Evolutionary conservation across 2,888 invertebrate genomes (phyloP).

Genomic region (Eugnorisma glareosa): DNA sequence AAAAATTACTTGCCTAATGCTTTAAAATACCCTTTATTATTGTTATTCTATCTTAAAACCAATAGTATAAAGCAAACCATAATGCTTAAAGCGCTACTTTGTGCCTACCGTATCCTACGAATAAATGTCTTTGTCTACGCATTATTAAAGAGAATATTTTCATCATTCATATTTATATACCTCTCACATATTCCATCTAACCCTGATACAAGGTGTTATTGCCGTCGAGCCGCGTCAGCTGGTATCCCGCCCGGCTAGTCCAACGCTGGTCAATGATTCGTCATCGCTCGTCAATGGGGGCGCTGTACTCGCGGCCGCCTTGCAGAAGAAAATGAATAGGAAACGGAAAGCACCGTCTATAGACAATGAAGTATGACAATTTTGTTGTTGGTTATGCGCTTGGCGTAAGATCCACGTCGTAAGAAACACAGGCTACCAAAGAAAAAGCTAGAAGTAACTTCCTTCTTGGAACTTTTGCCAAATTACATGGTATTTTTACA

Average conservation of each 20-base stretch:
- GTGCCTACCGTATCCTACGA: too few relatives aligned
- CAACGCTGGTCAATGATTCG: slow-evolving; percentile 81
- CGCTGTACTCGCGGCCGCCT: slow-evolving; percentile 94
- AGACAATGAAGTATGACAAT: slow-evolving; percentile 82
- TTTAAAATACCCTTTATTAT: background rate
- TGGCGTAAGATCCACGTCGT: too few relatives aligned
- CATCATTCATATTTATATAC: background rate
- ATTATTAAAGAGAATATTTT: background rate
- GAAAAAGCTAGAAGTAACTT: background rate
- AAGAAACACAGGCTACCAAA: background rate
- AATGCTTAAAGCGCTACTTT: background rate
- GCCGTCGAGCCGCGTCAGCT: slow-evolving; percentile 84
- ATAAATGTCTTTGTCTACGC: too few relatives aligned
- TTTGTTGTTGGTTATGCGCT: background rate
- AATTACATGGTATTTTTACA: background rate
- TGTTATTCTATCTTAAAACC: background rate
- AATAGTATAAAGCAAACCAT: background rate
- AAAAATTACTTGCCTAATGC: background rate
- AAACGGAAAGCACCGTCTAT: slow-evolving; percentile 93
- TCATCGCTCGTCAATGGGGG: slow-evolving; percentile 93
- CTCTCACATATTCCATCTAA: slow-evolving; percentile 28
- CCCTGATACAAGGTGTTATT: slow-evolving; percentile 62
- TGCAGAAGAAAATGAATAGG: slow-evolving; percentile 96
- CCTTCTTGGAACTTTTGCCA: background rate
- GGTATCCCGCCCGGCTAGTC: slow-evolving; percentile 86